A percentile compares a stretch with the other conserved stretches of the same genome.
Conservation (phyloP, 2,888 invertebrate genomes). For the Alsophila aescularia region DNA sequence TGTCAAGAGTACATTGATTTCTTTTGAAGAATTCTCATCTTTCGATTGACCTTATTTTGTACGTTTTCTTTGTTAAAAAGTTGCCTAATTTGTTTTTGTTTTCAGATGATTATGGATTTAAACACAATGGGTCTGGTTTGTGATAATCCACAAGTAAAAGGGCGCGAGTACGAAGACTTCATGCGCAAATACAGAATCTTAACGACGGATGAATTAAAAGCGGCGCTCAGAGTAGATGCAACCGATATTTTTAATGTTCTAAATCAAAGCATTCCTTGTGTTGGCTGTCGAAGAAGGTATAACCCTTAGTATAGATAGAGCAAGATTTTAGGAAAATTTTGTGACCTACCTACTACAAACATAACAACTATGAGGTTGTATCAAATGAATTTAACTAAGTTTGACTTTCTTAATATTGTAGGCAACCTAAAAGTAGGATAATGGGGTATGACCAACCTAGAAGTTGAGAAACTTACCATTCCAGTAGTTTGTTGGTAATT, state of each 20-base stretch:
- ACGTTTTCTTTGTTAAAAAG: slow-evolving; percentile 63
- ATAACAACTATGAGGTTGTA: not conserved
- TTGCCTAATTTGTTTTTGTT: slow-evolving; percentile 51
- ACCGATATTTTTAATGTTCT: slow-evolving; percentile 93
- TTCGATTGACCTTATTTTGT: slow-evolving; percentile 76
- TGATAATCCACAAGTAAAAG: slow-evolving; percentile 91
- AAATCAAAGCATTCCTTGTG: slow-evolving; percentile 96
- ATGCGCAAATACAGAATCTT: slow-evolving; percentile 91
- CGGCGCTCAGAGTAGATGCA: slow-evolving; percentile 92
- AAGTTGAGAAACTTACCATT: no score
- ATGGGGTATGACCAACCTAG: no score
- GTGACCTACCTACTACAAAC: not conserved
- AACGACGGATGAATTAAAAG: slow-evolving; percentile 89
- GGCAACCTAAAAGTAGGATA: no score
- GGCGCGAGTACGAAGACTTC: slow-evolving; percentile 94
- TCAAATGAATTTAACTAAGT: no score
- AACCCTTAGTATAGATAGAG: not conserved
- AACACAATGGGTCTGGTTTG: slow-evolving; percentile 93
- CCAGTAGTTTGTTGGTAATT: no score
- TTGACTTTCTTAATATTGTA: no score
- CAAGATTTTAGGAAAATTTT: not conserved
- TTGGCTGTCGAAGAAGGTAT: slow-evolving; percentile 96
- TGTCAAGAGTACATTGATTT: slow-evolving; percentile 56
- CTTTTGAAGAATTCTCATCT: slow-evolving; percentile 64
- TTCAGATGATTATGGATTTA: slow-evolving; percentile 97